These are phyloP conservation scores for Drosophila yakuba DNA, from an alignment of 1,140 invertebrate genomes.

Conservation along the genomic window DNA sequence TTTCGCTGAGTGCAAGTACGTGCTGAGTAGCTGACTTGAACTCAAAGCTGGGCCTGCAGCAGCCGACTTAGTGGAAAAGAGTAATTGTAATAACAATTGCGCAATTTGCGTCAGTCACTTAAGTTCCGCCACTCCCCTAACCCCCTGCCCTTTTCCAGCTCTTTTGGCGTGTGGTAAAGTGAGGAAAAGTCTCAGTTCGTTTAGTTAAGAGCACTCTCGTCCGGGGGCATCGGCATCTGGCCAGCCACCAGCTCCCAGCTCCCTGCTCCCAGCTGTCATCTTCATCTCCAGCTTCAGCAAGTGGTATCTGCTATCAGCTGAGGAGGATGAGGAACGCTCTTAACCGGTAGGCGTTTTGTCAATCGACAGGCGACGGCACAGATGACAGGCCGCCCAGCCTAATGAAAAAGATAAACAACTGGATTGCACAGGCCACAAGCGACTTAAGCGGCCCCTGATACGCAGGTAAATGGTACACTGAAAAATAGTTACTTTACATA, in stretches of 20 bases:
- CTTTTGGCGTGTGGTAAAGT: slow-evolving; percentile 66
- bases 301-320: slow-evolving; percentile 19
- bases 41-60: slow-evolving; percentile 25
- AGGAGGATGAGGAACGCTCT: slow-evolving; percentile 14
- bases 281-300: slow-evolving; percentile 4
- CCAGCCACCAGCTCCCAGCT: background rate
- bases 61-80: slow-evolving; percentile 63
- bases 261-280: background rate
- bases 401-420: slow-evolving; percentile 83
- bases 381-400: slow-evolving; percentile 80
- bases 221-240: slow-evolving; percentile 26
- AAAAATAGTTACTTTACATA: background rate
- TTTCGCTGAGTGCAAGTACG: slow-evolving; percentile 48
- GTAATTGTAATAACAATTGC: slow-evolving; percentile 82
- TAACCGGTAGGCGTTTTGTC: slow-evolving; percentile 74
- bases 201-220: slow-evolving; percentile 38
- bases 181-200: slow-evolving; percentile 67
- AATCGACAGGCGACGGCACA: slow-evolving; percentile 78
- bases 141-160: slow-evolving; percentile 7
- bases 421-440: slow-evolving; percentile 58
- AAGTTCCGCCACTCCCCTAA: slow-evolving; percentile 30
- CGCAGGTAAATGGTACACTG: slow-evolving; percentile 34
- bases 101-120: slow-evolving; percentile 81
- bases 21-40: slow-evolving; percentile 34
- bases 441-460: slow-evolving; percentile 18